phyloP scores from a whole-genome alignment of 2,113 vertebrate species.

The Antennarius striatus region DNA sequence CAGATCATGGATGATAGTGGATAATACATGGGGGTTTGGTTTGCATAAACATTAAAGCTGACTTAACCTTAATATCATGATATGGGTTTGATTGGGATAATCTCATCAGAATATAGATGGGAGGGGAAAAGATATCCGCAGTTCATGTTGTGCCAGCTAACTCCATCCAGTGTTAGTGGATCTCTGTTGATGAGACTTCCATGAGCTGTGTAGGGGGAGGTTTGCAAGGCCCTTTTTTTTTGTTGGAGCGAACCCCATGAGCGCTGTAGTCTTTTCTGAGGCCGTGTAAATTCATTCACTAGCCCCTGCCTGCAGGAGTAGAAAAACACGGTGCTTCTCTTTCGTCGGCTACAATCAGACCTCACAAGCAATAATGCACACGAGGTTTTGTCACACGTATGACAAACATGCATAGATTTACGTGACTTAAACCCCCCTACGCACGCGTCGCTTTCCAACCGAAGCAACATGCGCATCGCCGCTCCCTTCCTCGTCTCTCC shows the following conservation, averaged over 20 bases:
- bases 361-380: slow-evolving; percentile 16
- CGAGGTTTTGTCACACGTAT: slow-evolving; percentile 5
- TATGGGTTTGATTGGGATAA: slow-evolving; percentile 50
- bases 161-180: slow-evolving; percentile 8
- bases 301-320: slow-evolving; percentile 24
- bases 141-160: background rate
- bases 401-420: background rate
- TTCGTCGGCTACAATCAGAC: slow-evolving; percentile 43
- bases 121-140: background rate
- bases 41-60: slow-evolving; percentile 57
- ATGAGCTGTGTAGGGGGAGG: background rate
- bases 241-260: slow-evolving; percentile 9
- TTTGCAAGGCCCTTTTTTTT: background rate
- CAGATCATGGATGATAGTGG: slow-evolving; percentile 57
- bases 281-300: slow-evolving; percentile 7
- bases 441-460: background rate
- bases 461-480: slow-evolving; percentile 23
- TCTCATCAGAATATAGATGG: slow-evolving; percentile 30
- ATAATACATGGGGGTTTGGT: slow-evolving; percentile 51
- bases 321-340: slow-evolving; percentile 36
- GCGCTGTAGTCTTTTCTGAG: slow-evolving; percentile 13
- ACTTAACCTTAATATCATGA: slow-evolving; percentile 71
- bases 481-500: slow-evolving; percentile 30
- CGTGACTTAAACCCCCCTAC: background rate
- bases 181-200: background rate